Base-by-base conservation (phyloP, 2,888 invertebrate species). In the Myopa testacea region DNA sequence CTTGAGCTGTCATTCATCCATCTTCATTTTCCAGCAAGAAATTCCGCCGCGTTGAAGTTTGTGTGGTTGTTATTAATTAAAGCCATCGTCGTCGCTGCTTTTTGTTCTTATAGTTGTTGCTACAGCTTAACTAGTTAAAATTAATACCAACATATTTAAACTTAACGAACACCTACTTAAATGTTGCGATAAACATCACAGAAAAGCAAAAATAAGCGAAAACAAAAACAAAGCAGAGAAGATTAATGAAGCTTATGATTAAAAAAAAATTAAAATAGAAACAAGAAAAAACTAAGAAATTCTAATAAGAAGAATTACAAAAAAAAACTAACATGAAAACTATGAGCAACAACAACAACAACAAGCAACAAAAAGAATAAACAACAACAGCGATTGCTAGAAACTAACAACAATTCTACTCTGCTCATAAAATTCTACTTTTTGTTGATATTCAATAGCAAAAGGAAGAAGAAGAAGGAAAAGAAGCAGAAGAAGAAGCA, bases 241-340 rank as follows among this genome's bases (percentile, higher is more conserved):
- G 71, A 71, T 71, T 71, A 55, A 71, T 71, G 34, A 60, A 14
- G 52, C 37, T 38, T 60, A n/a, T 71, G 40, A 40, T 60, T 58
- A 71, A 60, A 71, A 60, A 71, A n/a, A 40, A 45, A 45, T 4
- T 7, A 71, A 16, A n/a, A 8, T 16, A 58, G 12, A 34, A 58
- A 71, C 8, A 38, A 40, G 4, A 55, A 55, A 1, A 71, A 34
- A 14, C n/a, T 12, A 19, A 26, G n/a, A 19, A 45, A 12, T 68
- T 40, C 1, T 38, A 52, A 52, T 40, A 40, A 14, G n/a, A 55
- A n/a, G 10, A 16, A 55, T 55, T 55, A 55, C n/a, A 55, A 55
- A 3, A 55, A 55, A 55, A 55, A 5, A 50, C 8, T 14, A 50
- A 50, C 50, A 50, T 1, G 14, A 50, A 50, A 8, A 50, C 8